These are phyloP conservation scores for Rhodinocichla rosea DNA, from an alignment of 2,113 vertebrate species.

Conservation along the genomic window DNA sequence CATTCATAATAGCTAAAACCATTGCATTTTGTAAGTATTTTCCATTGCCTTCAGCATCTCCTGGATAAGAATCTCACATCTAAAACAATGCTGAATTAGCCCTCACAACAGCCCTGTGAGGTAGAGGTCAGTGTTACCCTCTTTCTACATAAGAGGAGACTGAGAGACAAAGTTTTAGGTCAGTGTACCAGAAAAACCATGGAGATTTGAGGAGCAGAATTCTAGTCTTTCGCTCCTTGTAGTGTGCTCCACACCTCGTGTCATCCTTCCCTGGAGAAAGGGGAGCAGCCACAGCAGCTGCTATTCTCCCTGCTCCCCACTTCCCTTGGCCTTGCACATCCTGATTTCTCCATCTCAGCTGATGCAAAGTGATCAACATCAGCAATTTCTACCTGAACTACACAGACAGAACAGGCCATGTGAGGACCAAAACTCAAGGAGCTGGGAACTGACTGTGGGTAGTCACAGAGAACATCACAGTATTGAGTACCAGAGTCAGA, in stretches of 20 bases:
- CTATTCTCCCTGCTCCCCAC: no score
- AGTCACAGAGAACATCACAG: background rate
- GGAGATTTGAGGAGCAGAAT: background rate
- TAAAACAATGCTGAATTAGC: background rate
- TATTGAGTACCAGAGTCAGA: background rate
- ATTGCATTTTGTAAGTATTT: background rate
- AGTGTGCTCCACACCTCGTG: background rate
- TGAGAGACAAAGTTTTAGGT: background rate
- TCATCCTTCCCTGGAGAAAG: background rate
- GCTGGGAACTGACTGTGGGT: background rate
- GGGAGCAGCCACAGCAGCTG: background rate
- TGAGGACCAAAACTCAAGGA: background rate
- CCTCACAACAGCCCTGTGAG: slow-evolving; percentile 26
- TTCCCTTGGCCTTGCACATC: background rate
- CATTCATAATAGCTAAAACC: slow-evolving; percentile 2
- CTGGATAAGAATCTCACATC: background rate
- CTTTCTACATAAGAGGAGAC: background rate
- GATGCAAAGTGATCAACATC: background rate
- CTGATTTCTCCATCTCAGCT: background rate
- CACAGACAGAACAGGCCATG: background rate
- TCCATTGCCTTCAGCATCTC: background rate
- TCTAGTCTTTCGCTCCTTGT: background rate
- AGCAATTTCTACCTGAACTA: background rate
- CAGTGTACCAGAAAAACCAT: background rate
- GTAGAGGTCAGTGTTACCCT: slow-evolving; percentile 25